Percentiles rank a stretch among this genome's conserved stretches.
Evolutionary conservation across 2,888 invertebrate genomes (phyloP).

Genomic region (Mythimna loreyi): DNA sequence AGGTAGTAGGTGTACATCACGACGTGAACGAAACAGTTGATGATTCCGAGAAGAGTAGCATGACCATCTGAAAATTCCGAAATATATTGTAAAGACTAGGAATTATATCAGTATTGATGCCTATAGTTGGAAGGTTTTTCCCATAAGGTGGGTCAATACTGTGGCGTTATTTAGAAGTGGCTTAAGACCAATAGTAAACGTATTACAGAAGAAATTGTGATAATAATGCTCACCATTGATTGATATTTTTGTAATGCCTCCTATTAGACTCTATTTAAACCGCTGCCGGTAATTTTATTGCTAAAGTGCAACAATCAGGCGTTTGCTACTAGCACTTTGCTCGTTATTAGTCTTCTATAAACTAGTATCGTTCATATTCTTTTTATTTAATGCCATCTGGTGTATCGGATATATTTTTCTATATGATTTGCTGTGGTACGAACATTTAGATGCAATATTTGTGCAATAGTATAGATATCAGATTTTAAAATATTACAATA

Average conservation of each 20-base stretch:
- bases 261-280: background rate
- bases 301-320: background rate
- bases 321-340: background rate
- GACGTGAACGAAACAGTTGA: conserved; percentile 95
- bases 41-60: conserved; percentile 45
- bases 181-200: too few species aligned
- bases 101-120: too few species aligned
- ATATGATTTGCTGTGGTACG: background rate
- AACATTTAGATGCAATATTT: too few species aligned
- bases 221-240: too few species aligned
- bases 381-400: background rate
- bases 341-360: background rate
- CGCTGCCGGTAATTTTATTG: background rate
- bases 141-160: too few species aligned
- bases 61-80: conserved; percentile 64
- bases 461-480: too few species aligned
- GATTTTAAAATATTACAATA: background rate
- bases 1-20: conserved; percentile 97
- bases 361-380: background rate
- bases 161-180: too few species aligned
- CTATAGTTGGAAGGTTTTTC: too few species aligned
- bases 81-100: background rate
- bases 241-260: background rate
- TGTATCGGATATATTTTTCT: background rate
- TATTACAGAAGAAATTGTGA: too few species aligned